Conservation (phyloP, 2,797 vertebrate species). For the Pteronotus mesoamericanus region DNA sequence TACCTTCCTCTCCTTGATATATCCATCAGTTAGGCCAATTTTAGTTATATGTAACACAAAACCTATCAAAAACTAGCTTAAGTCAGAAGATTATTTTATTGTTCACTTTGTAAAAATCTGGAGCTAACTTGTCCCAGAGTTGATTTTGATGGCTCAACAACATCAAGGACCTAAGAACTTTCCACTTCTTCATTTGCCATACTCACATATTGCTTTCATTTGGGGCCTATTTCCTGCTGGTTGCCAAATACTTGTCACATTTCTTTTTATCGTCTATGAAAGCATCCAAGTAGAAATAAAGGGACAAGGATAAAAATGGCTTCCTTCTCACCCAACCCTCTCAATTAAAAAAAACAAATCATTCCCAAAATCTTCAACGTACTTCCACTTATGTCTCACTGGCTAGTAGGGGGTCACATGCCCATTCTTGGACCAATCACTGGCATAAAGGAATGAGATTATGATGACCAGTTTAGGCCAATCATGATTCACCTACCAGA, state of each 20-base stretch:
- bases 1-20: background rate
- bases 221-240: background rate
- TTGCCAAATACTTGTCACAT: background rate
- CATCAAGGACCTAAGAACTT: background rate
- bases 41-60: background rate
- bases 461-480: background rate
- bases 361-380: background rate
- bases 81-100: background rate
- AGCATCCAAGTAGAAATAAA: background rate
- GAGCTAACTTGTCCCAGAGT: background rate
- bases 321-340: background rate
- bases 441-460: background rate
- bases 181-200: background rate
- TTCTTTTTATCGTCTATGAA: background rate
- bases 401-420: background rate
- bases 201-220: background rate
- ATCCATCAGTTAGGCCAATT: background rate
- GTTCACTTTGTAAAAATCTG: background rate
- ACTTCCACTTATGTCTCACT: background rate
- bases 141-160: background rate
- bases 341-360: background rate
- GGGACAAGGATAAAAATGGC: background rate
- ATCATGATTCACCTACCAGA: background rate
- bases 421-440: background rate
- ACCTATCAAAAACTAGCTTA: background rate